These are phyloP conservation scores for Aporophyla nigra DNA, from an alignment of 2,888 invertebrate species.

Conservation along the genomic window DNA sequence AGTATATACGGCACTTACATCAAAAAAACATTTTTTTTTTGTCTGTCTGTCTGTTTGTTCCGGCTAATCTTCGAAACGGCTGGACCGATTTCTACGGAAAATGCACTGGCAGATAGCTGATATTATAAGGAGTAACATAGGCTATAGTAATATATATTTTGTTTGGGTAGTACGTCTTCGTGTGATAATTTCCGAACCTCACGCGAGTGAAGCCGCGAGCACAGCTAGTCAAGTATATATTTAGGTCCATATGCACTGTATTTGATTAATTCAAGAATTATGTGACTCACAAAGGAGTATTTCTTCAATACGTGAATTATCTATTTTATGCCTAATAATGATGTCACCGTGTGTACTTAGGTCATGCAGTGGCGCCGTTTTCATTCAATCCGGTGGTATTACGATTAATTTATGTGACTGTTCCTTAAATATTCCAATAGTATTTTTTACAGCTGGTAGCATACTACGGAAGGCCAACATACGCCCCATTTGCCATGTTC, in stretches of 20 bases:
- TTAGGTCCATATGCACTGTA: neutral
- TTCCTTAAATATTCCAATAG: neutral
- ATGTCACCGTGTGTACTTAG: constrained; percentile 50
- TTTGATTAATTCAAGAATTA: constrained; percentile 28
- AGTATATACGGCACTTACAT: no score
- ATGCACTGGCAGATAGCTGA: no score
- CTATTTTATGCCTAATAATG: constrained; percentile 58
- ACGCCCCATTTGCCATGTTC: neutral
- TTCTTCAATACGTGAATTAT: constrained; percentile 53
- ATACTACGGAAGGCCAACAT: neutral
- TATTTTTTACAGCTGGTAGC: neutral
- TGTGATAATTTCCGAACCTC: no score
- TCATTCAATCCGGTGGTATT: constrained; percentile 45
- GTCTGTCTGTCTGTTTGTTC: no score
- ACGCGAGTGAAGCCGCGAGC: no score
- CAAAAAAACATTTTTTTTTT: no score
- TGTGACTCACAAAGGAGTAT: constrained; percentile 58
- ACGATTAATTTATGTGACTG: constrained; percentile 5
- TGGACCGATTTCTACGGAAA: no score
- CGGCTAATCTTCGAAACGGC: no score
- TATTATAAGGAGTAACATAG: no score
- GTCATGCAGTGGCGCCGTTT: constrained; percentile 59
- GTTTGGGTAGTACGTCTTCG: no score
- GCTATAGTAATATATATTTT: no score
- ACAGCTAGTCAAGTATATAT: no score